Evolutionary conservation across 1,140 invertebrate genomes (phyloP), one percentile per base, ranked within the genome.

Genomic region (Dolichoris vasculosae): DNA sequence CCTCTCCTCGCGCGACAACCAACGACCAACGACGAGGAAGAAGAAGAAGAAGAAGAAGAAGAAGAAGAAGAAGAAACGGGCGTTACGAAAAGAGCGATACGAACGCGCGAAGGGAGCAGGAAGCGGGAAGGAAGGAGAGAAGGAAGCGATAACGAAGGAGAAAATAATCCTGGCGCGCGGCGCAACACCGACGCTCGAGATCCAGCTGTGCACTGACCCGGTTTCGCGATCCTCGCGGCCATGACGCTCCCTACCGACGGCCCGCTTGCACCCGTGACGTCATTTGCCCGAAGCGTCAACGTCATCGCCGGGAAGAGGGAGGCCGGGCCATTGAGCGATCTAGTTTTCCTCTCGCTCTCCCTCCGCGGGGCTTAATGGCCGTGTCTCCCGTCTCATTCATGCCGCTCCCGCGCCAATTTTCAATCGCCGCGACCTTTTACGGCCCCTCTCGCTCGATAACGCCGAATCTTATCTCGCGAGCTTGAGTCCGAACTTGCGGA

Each of bases 321-420:
- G 40, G 43, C 71, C 3, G 38, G 59, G 86, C 88, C 89, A 90
- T 90, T 90, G 87, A 90, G 86, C 87, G 88, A 87, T 87, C 87
- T 86, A 83, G 71, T 67, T 86, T 67, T 51, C 77, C 76, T 82
- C 71, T 32, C 67, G 64, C 69, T 55, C 48, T 26, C 84, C 46
- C 73, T 17, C 87, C 43, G 30, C 43, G n/a, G 78, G 88, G 90
- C 89, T 91, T 92, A 92, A 92, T 92, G 91, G 89, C 86, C 90
- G 88, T 89, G 63, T 86, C 88, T 87, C 88, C 59, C 83, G 51
- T 89, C 85, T 90, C 92, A 92, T 92, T 92, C 91, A 92, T 90
- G 90, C 88, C 90, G 89, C 38, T 73, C 67, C 3, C 11, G 2
- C n/a, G 17, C 15, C 1, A 32, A 35, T 69, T 69, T 69, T 69